Evolutionary conservation across 2,888 invertebrate genomes (phyloP), one percentile per base, ranked within the genome.

Genomic region (Lasioglossum pauxillum): DNA sequence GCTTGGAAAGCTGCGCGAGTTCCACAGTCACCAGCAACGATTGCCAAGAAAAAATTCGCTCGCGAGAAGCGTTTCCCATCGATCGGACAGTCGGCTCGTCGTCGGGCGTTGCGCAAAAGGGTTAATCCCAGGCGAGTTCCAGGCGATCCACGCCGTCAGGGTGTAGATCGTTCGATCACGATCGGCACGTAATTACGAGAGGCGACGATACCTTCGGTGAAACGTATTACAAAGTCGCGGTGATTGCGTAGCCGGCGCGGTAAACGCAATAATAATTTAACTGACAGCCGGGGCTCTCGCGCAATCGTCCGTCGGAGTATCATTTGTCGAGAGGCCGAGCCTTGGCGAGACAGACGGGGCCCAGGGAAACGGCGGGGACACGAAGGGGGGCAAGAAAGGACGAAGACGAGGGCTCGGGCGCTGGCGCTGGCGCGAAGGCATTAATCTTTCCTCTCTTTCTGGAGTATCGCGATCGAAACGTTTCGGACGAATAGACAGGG

Each of bases 401-500:
- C 76, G 78, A 27, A 38, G 71, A 75, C 69, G 38, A 77, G 75
- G 69, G 23, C 69, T 69, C 10, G 38, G 38, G 67, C 67, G 35
- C 38, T 53, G 53, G 49, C 67, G 35, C 60, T 53, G 23, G 53
- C 69, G 38, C 67, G 90, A 83, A 60, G 76, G 90, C 84, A 90
- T 89, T 91, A 91, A 91, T 90, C 90, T 88, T 82, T 80, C 83
- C 72, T 83, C 89, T 84, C 75, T 84, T 91, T 89, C 89, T 85
- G 85, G 71, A 85, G 83, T 90, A 90, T 90, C 90, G 84, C 91
- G 90, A 90, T 90, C 91, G 86, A 91, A 88, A 86, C 88, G 90
- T 91, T 91, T 91, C 90, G 90, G 90, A 90, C 88, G 88, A 86
- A 80, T 90, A 90, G 90, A 91, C 90, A 85, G 79, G 83, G 90